Base-by-base conservation (phyloP, 2,888 invertebrate species). In the Ophraella communa region DNA sequence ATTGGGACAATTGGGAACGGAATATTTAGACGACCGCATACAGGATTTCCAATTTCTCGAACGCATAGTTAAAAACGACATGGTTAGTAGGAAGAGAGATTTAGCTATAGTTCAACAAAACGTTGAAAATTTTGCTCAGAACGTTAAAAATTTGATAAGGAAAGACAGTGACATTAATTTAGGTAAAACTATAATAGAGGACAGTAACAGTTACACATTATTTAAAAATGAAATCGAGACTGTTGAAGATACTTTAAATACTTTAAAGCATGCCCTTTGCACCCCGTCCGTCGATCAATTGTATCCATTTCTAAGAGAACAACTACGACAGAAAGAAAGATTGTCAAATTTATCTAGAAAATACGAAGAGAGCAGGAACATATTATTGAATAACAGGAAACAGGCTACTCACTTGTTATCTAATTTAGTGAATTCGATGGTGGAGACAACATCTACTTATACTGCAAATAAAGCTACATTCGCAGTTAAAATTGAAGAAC, bases 1-100 rank as follows among this genome's bases (percentile, higher is more conserved):
- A 73, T 85, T 90, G 83, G 89, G 90, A 0, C 89, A 90, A 74
- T 79, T 89, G 1, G 89, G 88, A 0, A 85, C 87, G 71, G 89
- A 90, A 75, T 88, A 89, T 76, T 80, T 89, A 23, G 88, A 89
- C 57, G 88, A 89, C 69, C 82, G 88, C 56, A 86, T 86, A 66
- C 84, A 84, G 53, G 87, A 87, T 71, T 90, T 87, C 74, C 85
- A 84, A 71, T 83, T 83, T 54, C 76, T 89, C 66, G 87, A 88
- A 71, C 82, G 82, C 54, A 84, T 86, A 58, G 87, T 90, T 45
- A 87, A 88, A 79, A 81, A 81, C 3, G 88, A 88, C 71, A 87
- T 89, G 87, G 86, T 85, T 68, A 86, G 87, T 67, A 81, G 89
- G 55, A 85, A 87, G 70, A 79, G 84, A 23, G 86, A 86, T 20